Conservation (phyloP, 2,797 vertebrate species). For the Nothura maculosa region DNA sequence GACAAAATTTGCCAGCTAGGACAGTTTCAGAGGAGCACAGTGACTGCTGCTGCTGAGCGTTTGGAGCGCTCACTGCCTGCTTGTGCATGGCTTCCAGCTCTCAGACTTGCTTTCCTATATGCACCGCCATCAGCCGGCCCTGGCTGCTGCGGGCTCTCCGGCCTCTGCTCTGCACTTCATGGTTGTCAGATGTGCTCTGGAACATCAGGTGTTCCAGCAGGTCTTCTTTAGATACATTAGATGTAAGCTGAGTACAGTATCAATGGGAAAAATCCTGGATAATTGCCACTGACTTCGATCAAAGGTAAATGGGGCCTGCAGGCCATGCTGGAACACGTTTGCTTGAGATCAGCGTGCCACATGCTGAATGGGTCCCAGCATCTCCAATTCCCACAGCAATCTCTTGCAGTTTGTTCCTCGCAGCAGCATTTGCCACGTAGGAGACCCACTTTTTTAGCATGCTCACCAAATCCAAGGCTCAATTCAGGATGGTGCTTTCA, state of each 20-base stretch:
- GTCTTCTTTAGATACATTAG: not conserved
- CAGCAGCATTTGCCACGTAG: not conserved
- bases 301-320: not conserved
- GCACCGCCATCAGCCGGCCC: not conserved
- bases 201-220: not conserved
- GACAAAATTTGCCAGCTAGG: slow-evolving; percentile 45
- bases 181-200: slow-evolving; percentile 2
- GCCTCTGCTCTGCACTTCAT: not conserved
- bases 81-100: not conserved
- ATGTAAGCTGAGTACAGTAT: not conserved
- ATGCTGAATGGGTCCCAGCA: not conserved
- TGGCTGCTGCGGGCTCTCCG: not conserved
- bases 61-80: not conserved
- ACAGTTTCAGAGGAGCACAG: slow-evolving; percentile 2
- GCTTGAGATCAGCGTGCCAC: not conserved
- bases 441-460: not conserved
- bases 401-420: rapidly evolving
- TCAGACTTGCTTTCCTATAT: not conserved
- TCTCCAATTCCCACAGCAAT: not conserved
- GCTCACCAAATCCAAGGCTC: not conserved
- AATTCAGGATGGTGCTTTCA: not conserved
- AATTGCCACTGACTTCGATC: not conserved
- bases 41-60: not conserved
- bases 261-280: not conserved
- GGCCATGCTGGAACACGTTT: not conserved